These are phyloP conservation scores for Cotesia congregata DNA, from an alignment of 2,888 invertebrate genomes.

Conservation along the genomic window DNA sequence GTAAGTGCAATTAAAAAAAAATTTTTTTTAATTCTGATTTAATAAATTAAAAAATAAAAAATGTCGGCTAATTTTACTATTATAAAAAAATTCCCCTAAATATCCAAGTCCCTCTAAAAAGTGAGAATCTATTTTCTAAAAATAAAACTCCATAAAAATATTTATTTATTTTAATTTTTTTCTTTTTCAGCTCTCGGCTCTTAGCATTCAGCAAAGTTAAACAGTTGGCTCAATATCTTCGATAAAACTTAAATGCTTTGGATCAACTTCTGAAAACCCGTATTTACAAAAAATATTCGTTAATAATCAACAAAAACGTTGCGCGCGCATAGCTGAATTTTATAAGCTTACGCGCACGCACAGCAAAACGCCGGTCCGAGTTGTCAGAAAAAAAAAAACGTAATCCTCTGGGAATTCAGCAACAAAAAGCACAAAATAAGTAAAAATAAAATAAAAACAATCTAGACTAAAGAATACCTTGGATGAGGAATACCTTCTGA, in stretches of 20 bases:
- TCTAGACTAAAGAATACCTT: slow-evolving; percentile 9
- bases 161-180: neutral
- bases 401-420: neutral
- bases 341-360: neutral
- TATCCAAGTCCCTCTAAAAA: neutral
- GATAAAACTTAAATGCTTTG: neutral
- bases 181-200: neutral
- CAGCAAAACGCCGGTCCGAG: neutral
- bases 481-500: slow-evolving; percentile 8
- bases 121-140: neutral
- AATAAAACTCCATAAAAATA: neutral
- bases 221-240: neutral
- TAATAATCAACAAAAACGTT: neutral
- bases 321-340: neutral
- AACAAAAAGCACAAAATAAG: neutral
- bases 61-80: too few species aligned
- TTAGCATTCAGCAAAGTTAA: neutral
- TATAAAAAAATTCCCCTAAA: neutral
- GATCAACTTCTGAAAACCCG: neutral
- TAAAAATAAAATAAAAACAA: neutral
- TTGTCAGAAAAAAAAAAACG: neutral
- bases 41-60: too few species aligned
- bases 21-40: too few species aligned
- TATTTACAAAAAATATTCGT: neutral
- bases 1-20: too few species aligned